phyloP scores from a whole-genome alignment of 30 jellyfish, hydroid and myxozoan genomes.

The Mastigias papua region DNA sequence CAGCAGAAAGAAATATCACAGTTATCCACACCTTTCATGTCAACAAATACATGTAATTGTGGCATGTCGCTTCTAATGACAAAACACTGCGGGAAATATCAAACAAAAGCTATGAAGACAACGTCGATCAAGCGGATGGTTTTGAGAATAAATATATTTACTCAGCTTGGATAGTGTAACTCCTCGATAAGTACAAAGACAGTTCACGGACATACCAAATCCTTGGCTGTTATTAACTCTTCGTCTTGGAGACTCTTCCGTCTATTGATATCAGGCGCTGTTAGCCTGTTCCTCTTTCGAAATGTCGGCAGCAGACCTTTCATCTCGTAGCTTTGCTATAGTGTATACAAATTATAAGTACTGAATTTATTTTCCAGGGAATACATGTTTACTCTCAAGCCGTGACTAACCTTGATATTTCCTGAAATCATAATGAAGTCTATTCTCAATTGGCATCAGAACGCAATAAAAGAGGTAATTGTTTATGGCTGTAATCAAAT shows the following conservation, averaged over 20 bases:
- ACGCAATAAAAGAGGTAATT: too few species aligned
- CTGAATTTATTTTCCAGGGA: neutral
- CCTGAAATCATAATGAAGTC: neutral
- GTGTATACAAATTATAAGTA: too few species aligned
- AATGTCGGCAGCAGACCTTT: slow-evolving; percentile 18
- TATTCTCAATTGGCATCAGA: too few species aligned
- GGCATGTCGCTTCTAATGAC: slow-evolving; percentile 27
- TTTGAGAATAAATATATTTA: slow-evolving; percentile 11
- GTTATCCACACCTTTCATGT: slow-evolving; percentile 53
- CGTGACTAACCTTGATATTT: neutral
- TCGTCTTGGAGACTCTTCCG: neutral
- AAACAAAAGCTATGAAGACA: neutral
- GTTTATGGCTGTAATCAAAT: too few species aligned
- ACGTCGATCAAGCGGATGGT: slow-evolving; percentile 29
- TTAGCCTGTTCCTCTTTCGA: slow-evolving; percentile 11
- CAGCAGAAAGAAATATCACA: neutral
- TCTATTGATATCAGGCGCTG: neutral
- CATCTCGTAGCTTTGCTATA: too few species aligned
- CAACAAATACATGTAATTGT: slow-evolving; percentile 33
- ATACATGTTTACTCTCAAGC: neutral
- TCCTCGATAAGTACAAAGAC: too few species aligned
- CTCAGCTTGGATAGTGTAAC: neutral
- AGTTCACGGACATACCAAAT: neutral
- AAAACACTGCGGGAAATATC: slow-evolving; percentile 28
- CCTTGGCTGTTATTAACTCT: neutral